Percentiles rank a stretch among this genome's conserved stretches.
Evolutionary conservation across 2,113 vertebrate species (phyloP).

Genomic region (Microtus richardsoni): DNA sequence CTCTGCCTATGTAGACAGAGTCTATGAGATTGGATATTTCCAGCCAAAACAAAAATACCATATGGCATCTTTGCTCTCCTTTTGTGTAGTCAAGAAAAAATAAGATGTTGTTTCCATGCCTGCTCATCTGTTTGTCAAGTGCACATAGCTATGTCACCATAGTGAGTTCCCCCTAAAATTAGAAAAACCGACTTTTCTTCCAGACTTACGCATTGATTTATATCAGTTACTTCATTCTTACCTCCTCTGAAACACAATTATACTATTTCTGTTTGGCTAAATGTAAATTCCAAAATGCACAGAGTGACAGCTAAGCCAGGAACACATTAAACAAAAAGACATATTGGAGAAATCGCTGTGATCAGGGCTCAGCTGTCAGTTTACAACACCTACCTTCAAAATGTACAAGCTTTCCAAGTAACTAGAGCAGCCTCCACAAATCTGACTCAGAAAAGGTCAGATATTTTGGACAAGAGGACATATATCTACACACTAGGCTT

Average conservation of each 20-base stretch:
- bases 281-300: slow-evolving; percentile 3
- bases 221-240: slow-evolving; percentile 3
- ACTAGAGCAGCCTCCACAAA: background rate
- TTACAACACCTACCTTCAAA: background rate
- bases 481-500: background rate
- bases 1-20: too few species aligned
- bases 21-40: background rate
- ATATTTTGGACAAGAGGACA: background rate
- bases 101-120: slow-evolving; percentile 31
- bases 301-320: background rate
- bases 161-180: slow-evolving; percentile 2
- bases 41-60: slow-evolving; percentile 27
- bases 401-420: background rate
- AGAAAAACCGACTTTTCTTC: slow-evolving; percentile 29
- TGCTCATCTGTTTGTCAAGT: background rate
- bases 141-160: background rate
- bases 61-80: slow-evolving; percentile 45
- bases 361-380: background rate
- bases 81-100: slow-evolving; percentile 61
- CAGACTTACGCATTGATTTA: background rate
- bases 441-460: background rate
- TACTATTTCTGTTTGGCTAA: slow-evolving; percentile 1
- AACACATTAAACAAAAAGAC: background rate
- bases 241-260: slow-evolving; percentile 14
- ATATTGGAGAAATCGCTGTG: slow-evolving; percentile 3